Evolutionary conservation across 2,113 vertebrate genomes (phyloP).

Genomic region (Laticauda colubrina): DNA sequence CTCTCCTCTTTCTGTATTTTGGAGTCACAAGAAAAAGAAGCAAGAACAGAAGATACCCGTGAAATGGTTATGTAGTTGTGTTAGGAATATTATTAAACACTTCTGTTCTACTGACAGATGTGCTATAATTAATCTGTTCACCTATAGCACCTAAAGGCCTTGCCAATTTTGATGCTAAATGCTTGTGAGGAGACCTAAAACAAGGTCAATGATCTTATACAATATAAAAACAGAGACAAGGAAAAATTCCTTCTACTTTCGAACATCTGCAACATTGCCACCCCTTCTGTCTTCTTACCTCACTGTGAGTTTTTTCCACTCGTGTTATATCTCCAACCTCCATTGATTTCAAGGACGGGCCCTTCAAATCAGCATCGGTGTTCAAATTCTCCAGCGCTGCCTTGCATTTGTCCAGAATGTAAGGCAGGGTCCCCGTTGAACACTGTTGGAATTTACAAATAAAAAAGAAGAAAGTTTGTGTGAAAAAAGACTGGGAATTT

Average conservation of each 20-base stretch:
- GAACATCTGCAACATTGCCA: neutral
- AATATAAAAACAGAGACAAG: neutral
- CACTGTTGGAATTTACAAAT: conserved; percentile 70
- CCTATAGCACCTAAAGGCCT: neutral
- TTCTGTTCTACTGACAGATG: neutral
- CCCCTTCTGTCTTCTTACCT: conserved; percentile 76
- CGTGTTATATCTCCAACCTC: conserved; percentile 77
- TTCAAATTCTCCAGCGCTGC: conserved; percentile 84
- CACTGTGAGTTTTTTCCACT: conserved; percentile 93
- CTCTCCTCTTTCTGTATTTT: neutral
- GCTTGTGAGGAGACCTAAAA: neutral
- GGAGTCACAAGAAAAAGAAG: neutral
- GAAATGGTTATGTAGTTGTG: neutral
- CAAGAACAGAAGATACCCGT: neutral
- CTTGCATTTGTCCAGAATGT: conserved; percentile 83
- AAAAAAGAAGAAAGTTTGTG: neutral
- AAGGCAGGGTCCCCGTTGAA: conserved; percentile 86
- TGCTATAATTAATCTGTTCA: neutral
- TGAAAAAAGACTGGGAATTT: neutral
- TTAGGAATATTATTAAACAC: neutral
- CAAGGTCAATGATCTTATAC: neutral
- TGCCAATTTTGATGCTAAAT: neutral
- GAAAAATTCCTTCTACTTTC: neutral
- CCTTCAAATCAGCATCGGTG: conserved; percentile 64
- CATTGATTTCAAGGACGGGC: conserved; percentile 76